Evolutionary conservation across 2,113 vertebrate species (phyloP).

Genomic region (Antigone vipio): DNA sequence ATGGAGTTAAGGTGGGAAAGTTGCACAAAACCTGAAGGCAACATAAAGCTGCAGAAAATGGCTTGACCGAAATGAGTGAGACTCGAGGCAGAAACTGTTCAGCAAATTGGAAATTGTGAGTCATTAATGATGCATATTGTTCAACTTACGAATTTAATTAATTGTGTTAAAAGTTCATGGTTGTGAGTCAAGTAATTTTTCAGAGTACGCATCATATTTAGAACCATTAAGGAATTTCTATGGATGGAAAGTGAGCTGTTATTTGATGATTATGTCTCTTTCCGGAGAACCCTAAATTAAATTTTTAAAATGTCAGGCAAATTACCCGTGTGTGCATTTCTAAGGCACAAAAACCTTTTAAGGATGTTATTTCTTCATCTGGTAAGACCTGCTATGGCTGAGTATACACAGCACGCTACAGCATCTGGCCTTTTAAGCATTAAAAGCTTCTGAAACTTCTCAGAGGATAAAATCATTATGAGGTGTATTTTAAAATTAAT

Average conservation of each 20-base stretch:
- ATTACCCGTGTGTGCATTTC: background rate
- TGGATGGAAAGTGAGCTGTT: conserved; percentile 32
- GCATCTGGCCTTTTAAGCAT: conserved; percentile 11
- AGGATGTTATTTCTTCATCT: conserved; percentile 26
- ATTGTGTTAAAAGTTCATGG: conserved; percentile 53
- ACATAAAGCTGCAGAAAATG: background rate
- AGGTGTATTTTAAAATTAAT: conserved; percentile 57
- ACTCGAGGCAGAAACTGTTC: background rate
- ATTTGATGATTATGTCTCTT: conserved; percentile 54
- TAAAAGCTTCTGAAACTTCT: conserved; percentile 31
- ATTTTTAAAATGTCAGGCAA: conserved; percentile 62
- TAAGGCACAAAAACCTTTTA: conserved; percentile 35
- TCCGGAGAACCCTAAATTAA: conserved; percentile 57
- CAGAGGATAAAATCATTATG: conserved; percentile 47
- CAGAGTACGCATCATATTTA: background rate
- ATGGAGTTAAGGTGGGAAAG: background rate
- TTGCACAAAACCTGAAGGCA: background rate
- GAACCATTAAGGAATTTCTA: conserved; percentile 39
- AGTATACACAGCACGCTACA: background rate
- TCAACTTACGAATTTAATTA: conserved; percentile 61
- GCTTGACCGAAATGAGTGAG: background rate
- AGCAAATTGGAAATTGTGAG: conserved; percentile 37
- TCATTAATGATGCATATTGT: conserved; percentile 66
- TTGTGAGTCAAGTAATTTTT: conserved; percentile 44
- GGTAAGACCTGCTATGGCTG: background rate